A percentile compares a stretch with the other conserved stretches of the same genome.
These are phyloP conservation scores for Dolichomitus sp. DNA, from an alignment of 2,888 invertebrate genomes.

Conservation along the genomic window DNA sequence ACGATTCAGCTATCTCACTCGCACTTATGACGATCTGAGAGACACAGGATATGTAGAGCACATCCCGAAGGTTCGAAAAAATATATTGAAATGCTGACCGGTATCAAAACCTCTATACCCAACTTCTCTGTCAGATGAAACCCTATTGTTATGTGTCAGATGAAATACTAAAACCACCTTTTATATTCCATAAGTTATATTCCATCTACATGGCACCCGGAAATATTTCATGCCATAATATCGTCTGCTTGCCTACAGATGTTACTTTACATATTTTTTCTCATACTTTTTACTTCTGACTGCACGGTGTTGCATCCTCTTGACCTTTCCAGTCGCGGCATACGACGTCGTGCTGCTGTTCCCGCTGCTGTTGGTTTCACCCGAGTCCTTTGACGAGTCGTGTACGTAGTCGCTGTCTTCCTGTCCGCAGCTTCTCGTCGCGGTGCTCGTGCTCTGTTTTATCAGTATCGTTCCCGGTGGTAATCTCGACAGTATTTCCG, in stretches of 20 bases:
- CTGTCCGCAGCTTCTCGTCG: slow-evolving; percentile 42
- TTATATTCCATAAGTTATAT: no score
- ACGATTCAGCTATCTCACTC: no score
- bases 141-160: no score
- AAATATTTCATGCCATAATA: neutral
- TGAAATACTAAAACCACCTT: no score
- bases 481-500: slow-evolving; percentile 73
- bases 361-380: slow-evolving; percentile 70
- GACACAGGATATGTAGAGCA: no score
- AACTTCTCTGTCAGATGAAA: no score
- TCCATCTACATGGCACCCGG: no score
- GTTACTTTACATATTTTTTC: neutral
- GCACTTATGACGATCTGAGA: no score
- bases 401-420: slow-evolving; percentile 74
- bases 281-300: slow-evolving; percentile 75
- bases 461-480: slow-evolving; percentile 75
- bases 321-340: slow-evolving; percentile 65
- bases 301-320: slow-evolving; percentile 70
- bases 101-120: no score
- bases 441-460: slow-evolving; percentile 67
- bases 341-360: slow-evolving; percentile 67
- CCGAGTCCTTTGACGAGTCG: slow-evolving; percentile 62
- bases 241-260: neutral
- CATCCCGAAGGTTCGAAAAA: no score
- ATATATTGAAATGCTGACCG: no score